Percentiles rank a stretch among this genome's conserved stretches.
Evolutionary conservation across 1,140 invertebrate species (phyloP).

Genomic region (Trichoplusia ni): DNA sequence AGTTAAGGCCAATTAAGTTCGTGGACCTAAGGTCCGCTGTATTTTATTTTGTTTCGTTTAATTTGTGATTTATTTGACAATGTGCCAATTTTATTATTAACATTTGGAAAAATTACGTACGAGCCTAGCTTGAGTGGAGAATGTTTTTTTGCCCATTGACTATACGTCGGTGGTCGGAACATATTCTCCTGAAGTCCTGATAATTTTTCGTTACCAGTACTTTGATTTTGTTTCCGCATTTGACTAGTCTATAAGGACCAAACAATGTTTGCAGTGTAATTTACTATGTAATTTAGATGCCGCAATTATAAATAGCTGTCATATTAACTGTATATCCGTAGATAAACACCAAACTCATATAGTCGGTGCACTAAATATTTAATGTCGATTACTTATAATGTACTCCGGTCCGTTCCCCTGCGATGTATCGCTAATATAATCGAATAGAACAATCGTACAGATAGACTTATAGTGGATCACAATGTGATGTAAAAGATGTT

Average conservation of each 20-base stretch:
- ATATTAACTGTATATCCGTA: constrained; percentile 26
- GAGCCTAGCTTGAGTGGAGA: constrained; percentile 73
- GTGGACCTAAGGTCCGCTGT: constrained; percentile 61
- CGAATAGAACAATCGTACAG: constrained; percentile 51
- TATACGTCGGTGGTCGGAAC: constrained; percentile 40
- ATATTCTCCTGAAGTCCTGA: constrained; percentile 59
- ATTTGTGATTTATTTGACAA: constrained; percentile 78
- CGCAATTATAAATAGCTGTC: constrained; percentile 32
- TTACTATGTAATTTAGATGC: constrained; percentile 37
- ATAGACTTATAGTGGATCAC: constrained; percentile 65
- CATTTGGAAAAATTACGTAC: constrained; percentile 65
- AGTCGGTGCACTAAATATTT: constrained; percentile 31
- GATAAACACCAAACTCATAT: constrained; percentile 34
- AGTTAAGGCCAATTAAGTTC: constrained; percentile 48
- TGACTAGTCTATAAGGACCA: constrained; percentile 76
- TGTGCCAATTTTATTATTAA: constrained; percentile 79
- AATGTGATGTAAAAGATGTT: constrained; percentile 78
- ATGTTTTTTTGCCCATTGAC: constrained; percentile 47
- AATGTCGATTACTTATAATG: constrained; percentile 36
- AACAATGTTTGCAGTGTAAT: constrained; percentile 62
- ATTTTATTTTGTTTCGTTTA: constrained; percentile 72
- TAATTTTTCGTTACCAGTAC: constrained; percentile 72
- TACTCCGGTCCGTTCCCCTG: constrained; percentile 38
- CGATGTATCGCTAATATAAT: constrained; percentile 26
- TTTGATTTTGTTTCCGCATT: constrained; percentile 66